phyloP scores from a whole-genome alignment of 2,113 vertebrate genomes.

The Podarcis raffonei region DNA sequence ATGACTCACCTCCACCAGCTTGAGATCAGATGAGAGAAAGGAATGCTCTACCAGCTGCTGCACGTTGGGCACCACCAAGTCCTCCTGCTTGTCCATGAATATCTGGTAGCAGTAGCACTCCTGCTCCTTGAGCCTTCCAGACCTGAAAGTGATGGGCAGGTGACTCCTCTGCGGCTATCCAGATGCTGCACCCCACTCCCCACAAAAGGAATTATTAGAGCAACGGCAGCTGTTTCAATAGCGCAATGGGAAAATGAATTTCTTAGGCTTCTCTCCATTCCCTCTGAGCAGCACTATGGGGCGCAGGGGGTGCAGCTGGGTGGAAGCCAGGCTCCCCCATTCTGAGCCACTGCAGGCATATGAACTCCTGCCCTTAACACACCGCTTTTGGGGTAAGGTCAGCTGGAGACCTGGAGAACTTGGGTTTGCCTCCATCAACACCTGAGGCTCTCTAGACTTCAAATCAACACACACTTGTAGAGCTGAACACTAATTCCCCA shows the following conservation, averaged over 20 bases:
- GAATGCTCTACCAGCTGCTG: constrained; percentile 91
- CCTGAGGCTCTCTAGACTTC: not conserved
- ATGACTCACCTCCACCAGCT: constrained; percentile 82
- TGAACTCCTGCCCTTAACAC: not conserved
- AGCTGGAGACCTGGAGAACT: rapidly evolving
- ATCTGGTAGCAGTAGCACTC: constrained; percentile 90
- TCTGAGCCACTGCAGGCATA: not conserved
- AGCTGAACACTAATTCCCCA: not conserved
- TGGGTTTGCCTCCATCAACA: not conserved
- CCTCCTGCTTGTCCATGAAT: constrained; percentile 88
- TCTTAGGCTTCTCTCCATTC: not conserved
- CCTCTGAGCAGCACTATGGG: not conserved
- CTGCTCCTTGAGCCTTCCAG: constrained; percentile 78
- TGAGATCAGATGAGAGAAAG: constrained; percentile 81
- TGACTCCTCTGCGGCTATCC: too few relatives aligned
- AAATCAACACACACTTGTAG: not conserved
- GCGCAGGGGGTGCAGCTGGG: not conserved
- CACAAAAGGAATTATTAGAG: not conserved
- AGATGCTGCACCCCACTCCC: too few relatives aligned
- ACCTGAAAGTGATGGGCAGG: constrained; percentile 57
- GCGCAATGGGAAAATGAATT: not conserved
- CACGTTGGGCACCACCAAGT: constrained; percentile 83
- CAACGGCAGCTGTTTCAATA: not conserved
- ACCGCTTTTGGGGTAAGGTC: not conserved
- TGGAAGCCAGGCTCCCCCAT: constrained; percentile 22